These are phyloP conservation scores for Gymnogyps californianus DNA, from an alignment of 2,113 vertebrate genomes.

Conservation along the genomic window DNA sequence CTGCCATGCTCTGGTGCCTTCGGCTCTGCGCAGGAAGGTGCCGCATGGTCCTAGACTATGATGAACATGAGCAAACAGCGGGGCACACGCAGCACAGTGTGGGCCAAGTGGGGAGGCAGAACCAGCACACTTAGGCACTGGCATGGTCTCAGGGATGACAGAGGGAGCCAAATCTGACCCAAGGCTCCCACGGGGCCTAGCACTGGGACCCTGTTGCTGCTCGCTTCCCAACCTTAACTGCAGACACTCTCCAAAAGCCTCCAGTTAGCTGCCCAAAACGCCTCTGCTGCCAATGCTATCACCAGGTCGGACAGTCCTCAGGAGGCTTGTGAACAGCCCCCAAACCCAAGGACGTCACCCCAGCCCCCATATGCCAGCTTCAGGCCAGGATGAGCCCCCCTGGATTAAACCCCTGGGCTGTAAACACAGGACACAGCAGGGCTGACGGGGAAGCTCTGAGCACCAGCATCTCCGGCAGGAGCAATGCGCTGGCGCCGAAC, in stretches of 20 bases:
- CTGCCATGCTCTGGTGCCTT: background rate
- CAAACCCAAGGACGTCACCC: background rate
- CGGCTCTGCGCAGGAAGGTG: background rate
- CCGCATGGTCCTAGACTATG: accelerated
- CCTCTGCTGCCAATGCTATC: background rate
- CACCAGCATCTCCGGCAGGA: background rate
- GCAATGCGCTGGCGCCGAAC: accelerated
- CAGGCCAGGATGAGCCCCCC: background rate
- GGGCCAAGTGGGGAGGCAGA: background rate
- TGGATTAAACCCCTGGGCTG: background rate
- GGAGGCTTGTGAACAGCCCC: background rate
- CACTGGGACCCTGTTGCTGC: background rate
- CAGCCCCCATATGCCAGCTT: background rate
- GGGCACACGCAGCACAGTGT: background rate
- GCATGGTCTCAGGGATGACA: background rate
- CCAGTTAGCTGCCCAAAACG: background rate
- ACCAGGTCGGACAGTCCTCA: background rate
- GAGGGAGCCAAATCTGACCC: background rate
- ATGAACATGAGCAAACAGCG: accelerated
- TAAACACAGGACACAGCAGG: background rate
- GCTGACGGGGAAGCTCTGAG: background rate
- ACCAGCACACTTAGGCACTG: background rate
- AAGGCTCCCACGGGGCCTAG: accelerated
- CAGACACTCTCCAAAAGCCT: background rate
- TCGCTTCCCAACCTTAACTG: background rate